A percentile compares a stretch with the other conserved stretches of the same genome.
Conservation (phyloP, 2,888 invertebrate species). For the Cacoxenus indagator region DNA sequence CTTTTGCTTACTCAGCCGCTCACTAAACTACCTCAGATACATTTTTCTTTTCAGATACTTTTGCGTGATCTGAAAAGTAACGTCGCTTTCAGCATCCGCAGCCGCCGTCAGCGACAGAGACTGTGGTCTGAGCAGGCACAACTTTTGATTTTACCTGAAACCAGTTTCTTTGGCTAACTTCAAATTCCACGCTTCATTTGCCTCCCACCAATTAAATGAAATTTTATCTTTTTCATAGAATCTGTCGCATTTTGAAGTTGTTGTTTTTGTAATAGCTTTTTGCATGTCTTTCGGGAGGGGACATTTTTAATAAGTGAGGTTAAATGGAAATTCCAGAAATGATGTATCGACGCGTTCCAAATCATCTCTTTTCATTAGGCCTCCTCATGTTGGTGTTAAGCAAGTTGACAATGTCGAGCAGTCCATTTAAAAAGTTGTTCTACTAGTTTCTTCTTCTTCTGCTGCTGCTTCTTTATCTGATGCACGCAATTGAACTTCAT, state of each 20-base stretch:
- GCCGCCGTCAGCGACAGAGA: background rate
- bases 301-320: background rate
- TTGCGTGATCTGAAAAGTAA: background rate
- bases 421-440: background rate
- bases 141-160: conserved; percentile 62
- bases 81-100: background rate
- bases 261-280: background rate
- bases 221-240: background rate
- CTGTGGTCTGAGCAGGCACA: conserved; percentile 45
- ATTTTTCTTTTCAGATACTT: too few relatives aligned
- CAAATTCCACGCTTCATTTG: background rate
- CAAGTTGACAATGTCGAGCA: too few relatives aligned
- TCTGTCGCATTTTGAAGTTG: background rate
- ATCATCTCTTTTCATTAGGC: too few relatives aligned
- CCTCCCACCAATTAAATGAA: too few relatives aligned
- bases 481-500: too few relatives aligned
- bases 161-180: conserved; percentile 42
- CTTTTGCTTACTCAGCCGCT: background rate
- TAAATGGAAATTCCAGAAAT: conserved; percentile 1
- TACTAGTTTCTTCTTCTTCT: background rate
- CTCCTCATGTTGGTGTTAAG: too few relatives aligned
- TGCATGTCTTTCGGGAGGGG: background rate
- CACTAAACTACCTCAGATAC: too few relatives aligned
- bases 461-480: too few relatives aligned
- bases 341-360: too few relatives aligned